Evolutionary conservation across 2,888 invertebrate species (phyloP), one percentile per base, ranked within the genome.

Genomic region (Athrips mouffetella): DNA sequence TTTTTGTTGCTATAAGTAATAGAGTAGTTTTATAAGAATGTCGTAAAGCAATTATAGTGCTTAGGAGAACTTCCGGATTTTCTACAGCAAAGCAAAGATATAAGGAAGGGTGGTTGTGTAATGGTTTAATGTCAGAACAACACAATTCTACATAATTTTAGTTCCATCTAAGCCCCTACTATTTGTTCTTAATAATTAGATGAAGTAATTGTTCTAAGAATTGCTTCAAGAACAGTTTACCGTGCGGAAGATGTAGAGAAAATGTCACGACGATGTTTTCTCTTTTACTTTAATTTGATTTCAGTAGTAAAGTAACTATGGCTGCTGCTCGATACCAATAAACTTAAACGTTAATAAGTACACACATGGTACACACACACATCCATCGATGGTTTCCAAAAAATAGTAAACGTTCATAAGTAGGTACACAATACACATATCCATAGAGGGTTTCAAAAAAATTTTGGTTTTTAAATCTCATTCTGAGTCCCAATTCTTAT

Each of bases 71-170:
- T 33, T 50, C 52, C 50, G 50, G 47, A 48, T 45, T 50, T 52
- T 48, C 52, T 48, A 46, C 10, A 15, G n/a, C n/a, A n/a, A n/a
- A n/a, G n/a, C n/a, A n/a, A 6, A 25, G 25, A 35, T 46, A 51
- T 47, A 41, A 52, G 52, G 52, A 52, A 52, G 48, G 30, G 47
- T 11, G 16, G 40, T 52, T 52, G 35, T 18, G 15, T 40, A 52
- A 52, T 39, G 25, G 27, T 29, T 30, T 51, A 42, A 51, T 48
- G 35, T 29, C 49, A 35, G 11, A 40, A 45, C 49, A 40, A 52
- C 49, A 45, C 41, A 45, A 49, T 52, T 35, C 47, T 45, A 45
- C 47, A 47, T 52, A 47, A 47, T 52, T 52, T 49, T 29, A 51
- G 40, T 35, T 40, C 25, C 45, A 48, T 48, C 48, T 51, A 45